phyloP scores from a whole-genome alignment of 2,797 vertebrate species.

The Catostomus latipinnis region DNA sequence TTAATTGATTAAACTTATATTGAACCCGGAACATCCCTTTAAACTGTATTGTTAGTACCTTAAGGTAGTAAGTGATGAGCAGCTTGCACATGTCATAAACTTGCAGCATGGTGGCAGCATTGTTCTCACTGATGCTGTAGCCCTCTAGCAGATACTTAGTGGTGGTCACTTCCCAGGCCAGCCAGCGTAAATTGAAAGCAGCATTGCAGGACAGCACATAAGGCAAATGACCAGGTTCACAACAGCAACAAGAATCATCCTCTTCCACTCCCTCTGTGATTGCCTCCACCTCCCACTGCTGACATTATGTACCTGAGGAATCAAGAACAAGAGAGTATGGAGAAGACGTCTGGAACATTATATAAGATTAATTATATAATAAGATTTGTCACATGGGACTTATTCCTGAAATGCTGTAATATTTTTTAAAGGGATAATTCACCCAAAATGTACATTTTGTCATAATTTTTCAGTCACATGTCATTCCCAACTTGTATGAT shows the following conservation, averaged over 20 bases:
- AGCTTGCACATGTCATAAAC: conserved; percentile 93
- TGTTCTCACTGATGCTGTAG: conserved; percentile 96
- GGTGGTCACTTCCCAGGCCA: conserved; percentile 92
- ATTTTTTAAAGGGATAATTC: no score
- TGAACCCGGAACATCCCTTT: no score
- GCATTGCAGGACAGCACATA: conserved; percentile 93
- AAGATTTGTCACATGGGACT: no score
- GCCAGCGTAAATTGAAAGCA: conserved; percentile 93
- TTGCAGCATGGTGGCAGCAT: conserved; percentile 93
- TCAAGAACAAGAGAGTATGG: background rate
- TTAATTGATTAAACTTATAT: no score
- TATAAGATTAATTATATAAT: no score
- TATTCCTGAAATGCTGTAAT: background rate
- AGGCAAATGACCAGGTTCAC: conserved; percentile 87
- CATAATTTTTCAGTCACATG: no score
- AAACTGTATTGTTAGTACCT: conserved; percentile 76
- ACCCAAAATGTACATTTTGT: no score
- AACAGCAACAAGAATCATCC: conserved; percentile 93
- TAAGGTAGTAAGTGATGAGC: conserved; percentile 92
- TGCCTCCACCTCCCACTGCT: conserved; percentile 96
- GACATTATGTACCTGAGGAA: conserved; percentile 90
- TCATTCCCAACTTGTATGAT: no score
- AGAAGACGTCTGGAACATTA: background rate
- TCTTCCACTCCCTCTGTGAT: conserved; percentile 96
- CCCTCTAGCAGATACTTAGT: conserved; percentile 95